phyloP scores from a whole-genome alignment of 37 sponge, comb jelly and placozoan species.

The Crambe crambe region DNA sequence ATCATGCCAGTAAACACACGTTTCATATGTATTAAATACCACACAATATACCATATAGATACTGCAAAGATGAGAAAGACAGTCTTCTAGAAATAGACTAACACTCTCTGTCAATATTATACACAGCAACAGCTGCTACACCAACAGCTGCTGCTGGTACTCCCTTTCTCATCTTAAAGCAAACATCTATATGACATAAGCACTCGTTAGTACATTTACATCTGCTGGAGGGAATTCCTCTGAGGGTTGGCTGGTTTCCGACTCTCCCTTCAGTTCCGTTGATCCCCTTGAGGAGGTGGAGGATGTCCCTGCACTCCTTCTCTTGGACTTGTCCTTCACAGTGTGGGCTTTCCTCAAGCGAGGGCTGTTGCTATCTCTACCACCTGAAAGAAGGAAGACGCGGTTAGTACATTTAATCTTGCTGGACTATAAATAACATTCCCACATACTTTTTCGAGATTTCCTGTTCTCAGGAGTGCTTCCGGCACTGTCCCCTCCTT shows the following conservation, averaged over 20 bases:
- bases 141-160: no score
- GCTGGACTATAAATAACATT: background rate
- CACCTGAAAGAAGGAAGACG: background rate
- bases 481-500: background rate
- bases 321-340: slow-evolving; percentile 8
- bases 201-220: slow-evolving; percentile 19
- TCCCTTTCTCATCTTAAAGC: no score
- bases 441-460: background rate
- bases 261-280: no score
- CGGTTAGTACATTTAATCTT: background rate
- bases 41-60: background rate
- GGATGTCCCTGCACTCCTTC: background rate
- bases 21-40: background rate
- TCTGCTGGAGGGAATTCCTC: slow-evolving; percentile 36
- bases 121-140: no score
- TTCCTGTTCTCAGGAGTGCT: slow-evolving; percentile 3
- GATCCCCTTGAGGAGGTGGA: no score
- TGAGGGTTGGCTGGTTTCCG: background rate
- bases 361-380: slow-evolving; percentile 5
- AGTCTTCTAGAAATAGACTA: no score
- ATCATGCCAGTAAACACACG: no score
- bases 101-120: no score
- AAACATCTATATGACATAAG: background rate
- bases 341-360: background rate
- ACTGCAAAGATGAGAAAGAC: background rate